phyloP scores from a whole-genome alignment of 2,888 invertebrate species.

The Drosophila pegasa region DNA sequence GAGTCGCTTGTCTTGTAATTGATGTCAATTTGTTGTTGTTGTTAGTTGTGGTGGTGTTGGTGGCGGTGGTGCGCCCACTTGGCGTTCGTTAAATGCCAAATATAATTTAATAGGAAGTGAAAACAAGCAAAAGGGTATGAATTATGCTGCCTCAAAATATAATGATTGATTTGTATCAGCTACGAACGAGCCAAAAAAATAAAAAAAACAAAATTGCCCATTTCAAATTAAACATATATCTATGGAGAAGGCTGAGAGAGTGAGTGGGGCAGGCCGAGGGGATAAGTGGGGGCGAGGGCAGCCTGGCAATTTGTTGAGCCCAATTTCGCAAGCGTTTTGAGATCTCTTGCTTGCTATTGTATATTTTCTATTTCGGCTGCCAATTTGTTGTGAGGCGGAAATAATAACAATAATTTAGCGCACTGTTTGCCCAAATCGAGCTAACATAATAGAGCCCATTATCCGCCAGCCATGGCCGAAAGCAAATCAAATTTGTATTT shows the following conservation, averaged over 20 bases:
- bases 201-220: too few species aligned
- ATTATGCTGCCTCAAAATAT: conserved; percentile 69
- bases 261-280: neutral
- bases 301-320: conserved; percentile 59
- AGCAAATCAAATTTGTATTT: conserved; percentile 35
- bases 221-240: conserved; percentile 60
- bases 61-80: conserved; percentile 62
- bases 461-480: conserved; percentile 55
- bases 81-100: conserved; percentile 75
- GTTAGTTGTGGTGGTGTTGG: conserved; percentile 7
- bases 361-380: conserved; percentile 54
- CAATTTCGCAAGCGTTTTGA: conserved; percentile 57
- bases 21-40: conserved; percentile 68
- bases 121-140: conserved; percentile 79
- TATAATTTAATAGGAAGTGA: conserved; percentile 80
- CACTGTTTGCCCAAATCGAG: conserved; percentile 79
- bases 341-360: conserved; percentile 24
- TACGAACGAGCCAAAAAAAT: conserved; percentile 70
- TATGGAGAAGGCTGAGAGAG: conserved; percentile 1
- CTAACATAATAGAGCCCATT: conserved; percentile 73
- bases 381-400: conserved; percentile 63
- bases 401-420: conserved; percentile 78
- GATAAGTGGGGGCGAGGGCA: neutral
- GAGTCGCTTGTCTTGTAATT: conserved; percentile 76
- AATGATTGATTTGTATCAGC: conserved; percentile 79